These are phyloP conservation scores for Theretra japonica DNA, from an alignment of 2,888 invertebrate species.

Conservation along the genomic window DNA sequence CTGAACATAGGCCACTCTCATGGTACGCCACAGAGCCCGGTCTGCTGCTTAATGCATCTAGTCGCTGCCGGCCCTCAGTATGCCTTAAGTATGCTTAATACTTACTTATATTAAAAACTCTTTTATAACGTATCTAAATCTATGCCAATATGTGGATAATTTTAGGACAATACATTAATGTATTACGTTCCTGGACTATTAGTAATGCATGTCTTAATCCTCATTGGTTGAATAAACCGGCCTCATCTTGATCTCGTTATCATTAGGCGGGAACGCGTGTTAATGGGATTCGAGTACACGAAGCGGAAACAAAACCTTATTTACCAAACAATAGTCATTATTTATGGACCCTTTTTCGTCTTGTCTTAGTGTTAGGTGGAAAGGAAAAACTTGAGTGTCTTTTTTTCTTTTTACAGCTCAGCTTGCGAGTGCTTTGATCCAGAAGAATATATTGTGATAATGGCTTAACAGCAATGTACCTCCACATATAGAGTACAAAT, in stretches of 20 bases:
- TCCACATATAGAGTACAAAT: no score
- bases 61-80: no score
- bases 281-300: conserved; percentile 25
- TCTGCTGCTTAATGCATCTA: no score
- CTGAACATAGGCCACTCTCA: no score
- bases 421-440: not conserved
- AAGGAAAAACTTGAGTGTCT: not conserved
- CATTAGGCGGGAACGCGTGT: conserved; percentile 28
- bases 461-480: no score
- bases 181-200: not conserved
- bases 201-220: not conserved
- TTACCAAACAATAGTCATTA: conserved; percentile 31
- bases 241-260: conserved; percentile 44
- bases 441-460: no score
- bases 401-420: not conserved
- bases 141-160: no score
- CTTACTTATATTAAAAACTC: no score
- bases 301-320: conserved; percentile 38
- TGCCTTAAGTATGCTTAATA: no score
- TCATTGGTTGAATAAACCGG: conserved; percentile 21
- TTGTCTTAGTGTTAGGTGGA: not conserved
- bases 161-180: no score
- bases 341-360: conserved; percentile 23
- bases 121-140: no score
- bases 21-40: no score